These are phyloP conservation scores for Meda fulgida DNA, from an alignment of 2,797 vertebrate species.

Conservation along the genomic window DNA sequence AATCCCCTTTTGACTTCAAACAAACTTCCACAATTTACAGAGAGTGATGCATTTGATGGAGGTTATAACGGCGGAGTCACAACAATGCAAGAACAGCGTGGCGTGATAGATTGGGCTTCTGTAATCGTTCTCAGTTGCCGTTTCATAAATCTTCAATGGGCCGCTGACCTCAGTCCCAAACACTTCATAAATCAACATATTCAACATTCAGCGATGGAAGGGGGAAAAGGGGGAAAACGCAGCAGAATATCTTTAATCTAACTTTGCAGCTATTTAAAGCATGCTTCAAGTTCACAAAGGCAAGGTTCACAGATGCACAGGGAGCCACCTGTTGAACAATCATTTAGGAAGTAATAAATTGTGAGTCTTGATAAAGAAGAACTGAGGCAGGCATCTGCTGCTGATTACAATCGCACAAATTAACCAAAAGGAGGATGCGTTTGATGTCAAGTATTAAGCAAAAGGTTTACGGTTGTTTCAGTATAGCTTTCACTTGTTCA, in stretches of 20 bases:
- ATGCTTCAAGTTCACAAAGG: slow-evolving; percentile 70
- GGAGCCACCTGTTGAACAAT: slow-evolving; percentile 71
- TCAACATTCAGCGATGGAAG: slow-evolving; percentile 75
- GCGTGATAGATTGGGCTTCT: slow-evolving; percentile 77
- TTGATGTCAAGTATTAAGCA: slow-evolving; percentile 67
- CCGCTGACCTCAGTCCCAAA: slow-evolving; percentile 74
- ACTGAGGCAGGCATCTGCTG: slow-evolving; percentile 72
- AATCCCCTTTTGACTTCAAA: slow-evolving; percentile 58
- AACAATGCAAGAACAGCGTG: slow-evolving; percentile 69
- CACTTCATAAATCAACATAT: slow-evolving; percentile 82
- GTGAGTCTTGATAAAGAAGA: slow-evolving; percentile 69
- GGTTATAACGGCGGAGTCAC: slow-evolving; percentile 66
- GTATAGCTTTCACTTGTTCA: neutral
- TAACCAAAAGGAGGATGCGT: slow-evolving; percentile 71
- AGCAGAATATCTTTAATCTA: slow-evolving; percentile 66
- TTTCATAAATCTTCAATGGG: slow-evolving; percentile 81
- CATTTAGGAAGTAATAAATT: slow-evolving; percentile 78
- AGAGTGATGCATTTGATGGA: slow-evolving; percentile 69
- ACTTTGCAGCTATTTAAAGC: slow-evolving; percentile 71
- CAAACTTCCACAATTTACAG: slow-evolving; percentile 47
- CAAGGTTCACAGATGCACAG: slow-evolving; percentile 68
- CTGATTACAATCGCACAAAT: slow-evolving; percentile 73
- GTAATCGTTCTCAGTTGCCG: slow-evolving; percentile 71
- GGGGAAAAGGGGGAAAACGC: neutral
- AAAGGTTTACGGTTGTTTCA: slow-evolving; percentile 5